Evolutionary conservation across 1,140 invertebrate species (phyloP), one percentile per base, ranked within the genome.

Genomic region (Penaeus japonicus): DNA sequence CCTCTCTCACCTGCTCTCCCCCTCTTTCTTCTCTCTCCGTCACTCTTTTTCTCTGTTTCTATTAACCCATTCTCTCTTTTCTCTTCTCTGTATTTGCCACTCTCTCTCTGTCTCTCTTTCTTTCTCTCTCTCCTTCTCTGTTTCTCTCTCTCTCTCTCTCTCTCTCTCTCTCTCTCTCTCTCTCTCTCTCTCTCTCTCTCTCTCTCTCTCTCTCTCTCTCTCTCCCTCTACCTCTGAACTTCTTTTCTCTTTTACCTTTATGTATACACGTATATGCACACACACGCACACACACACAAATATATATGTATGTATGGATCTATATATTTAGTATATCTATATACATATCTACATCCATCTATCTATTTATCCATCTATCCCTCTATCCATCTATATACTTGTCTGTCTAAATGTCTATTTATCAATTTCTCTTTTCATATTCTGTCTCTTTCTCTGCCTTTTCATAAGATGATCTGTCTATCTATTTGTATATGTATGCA

Each of bases 141-240:
- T n/a, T n/a, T 39, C 39, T 39, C 39, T 39, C 39, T 39, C 39
- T 39, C 39, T 39, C 39, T 39, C 39, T 39, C 39, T 39, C 39
- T 39, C 47, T 73, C 70, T 30, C 70, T 27, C 35, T 73, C 35
- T 73, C 62, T 30, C 27, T 18, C 27, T 27, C 70, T 27, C 20
- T 20, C n/a, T 24, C n/a, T 70, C 35, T 73, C 27, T 24, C 27
- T 30, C 12, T 17, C n/a, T 73, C 65, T 73, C 65, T 73, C 65
- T 73, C 65, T 73, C 65, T 73, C 65, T 73, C 65, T 73, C 65
- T 73, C 70, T 73, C 70, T 70, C 65, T 70, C 65, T 70, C 65
- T 70, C 65, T 70, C 65, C 24, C 18, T 24, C n/a, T 24, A 15
- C 32, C n/a, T 27, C n/a, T 24, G 1, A 17, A n/a, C 32, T 70